A percentile compares a stretch with the other conserved stretches of the same genome.
Conservation (phyloP, 2,888 invertebrate species). For the Sinhomidia bicolor region DNA sequence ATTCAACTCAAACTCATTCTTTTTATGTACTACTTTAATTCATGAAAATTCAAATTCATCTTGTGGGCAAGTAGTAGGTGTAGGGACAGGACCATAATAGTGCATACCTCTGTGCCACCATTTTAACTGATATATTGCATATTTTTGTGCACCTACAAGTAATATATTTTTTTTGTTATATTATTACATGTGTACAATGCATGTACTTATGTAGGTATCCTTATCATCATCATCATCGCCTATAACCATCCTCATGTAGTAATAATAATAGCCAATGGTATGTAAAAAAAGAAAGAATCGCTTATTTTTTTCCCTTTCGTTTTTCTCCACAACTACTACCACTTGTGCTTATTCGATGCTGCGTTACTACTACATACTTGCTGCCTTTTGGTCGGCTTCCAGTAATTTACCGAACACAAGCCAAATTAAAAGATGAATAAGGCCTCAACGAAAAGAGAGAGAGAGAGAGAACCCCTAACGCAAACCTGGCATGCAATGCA, state of each 20-base stretch:
- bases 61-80: conserved; percentile 49
- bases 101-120: neutral
- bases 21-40: conserved; percentile 65
- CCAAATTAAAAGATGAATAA: conserved; percentile 67
- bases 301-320: conserved; percentile 18
- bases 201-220: neutral
- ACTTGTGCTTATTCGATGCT: too few relatives aligned
- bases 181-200: neutral
- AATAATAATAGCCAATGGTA: conserved; percentile 31
- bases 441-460: conserved; percentile 38
- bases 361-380: neutral
- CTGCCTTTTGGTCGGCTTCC: conserved; percentile 60
- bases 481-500: conserved; percentile 57
- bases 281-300: conserved; percentile 21
- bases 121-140: neutral
- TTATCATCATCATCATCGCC: neutral
- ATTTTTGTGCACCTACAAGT: neutral
- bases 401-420: conserved; percentile 63
- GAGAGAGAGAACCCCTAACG: too few relatives aligned
- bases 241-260: neutral
- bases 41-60: conserved; percentile 69
- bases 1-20: conserved; percentile 54
- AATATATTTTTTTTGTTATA: neutral
- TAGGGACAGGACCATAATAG: too few relatives aligned
- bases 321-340: neutral